Base-by-base conservation (phyloP, 2,888 invertebrate genomes). In the Listrodromus nycthemerus region DNA sequence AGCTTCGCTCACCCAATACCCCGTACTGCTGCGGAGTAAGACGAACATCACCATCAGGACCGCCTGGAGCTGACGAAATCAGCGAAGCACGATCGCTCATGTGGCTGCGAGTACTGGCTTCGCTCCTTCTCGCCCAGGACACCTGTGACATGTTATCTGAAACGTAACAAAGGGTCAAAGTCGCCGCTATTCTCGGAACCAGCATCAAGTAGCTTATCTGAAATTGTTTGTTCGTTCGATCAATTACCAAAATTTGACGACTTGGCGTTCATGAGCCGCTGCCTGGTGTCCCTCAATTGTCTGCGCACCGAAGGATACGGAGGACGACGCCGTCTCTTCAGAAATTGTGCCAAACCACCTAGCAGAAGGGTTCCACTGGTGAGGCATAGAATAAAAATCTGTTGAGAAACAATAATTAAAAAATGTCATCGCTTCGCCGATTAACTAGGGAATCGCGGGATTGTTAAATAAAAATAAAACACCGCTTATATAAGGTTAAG, bases 11-110 rank as follows among this genome's bases (percentile, higher is more conserved):
- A 97, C 97, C 98, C 96, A 98, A 96, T 37, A 97, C 97, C 82
- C 98, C 98, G 41, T 98, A 95, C 89, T 98, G 98, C 91, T 98
- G 97, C 0, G 98, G 97, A 2, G 97, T 97, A 48, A 98, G 94
- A 84, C 95, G 96, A 1, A 95, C 94, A 48, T 96, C 95, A 86
- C 95, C 95, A 61, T 95, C 95, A 13, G 94, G 94, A 19, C 91
- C 91, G 77, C 91, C 93, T 30, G 92, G 92, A 45, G 92, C 89
- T 1, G 92, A 93, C 3, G 93, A 93, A 86, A 93, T 91, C n/a
- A 93, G 87, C 3, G 93, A 93, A 41, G 89, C 92, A 75, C 92
- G 87, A 83, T 93, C 93, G 45, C 93, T 93, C 63, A 91, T 91
- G 73, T 92, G 92, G 89, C 93, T 93, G 8, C 92, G 90, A 61